phyloP scores from a whole-genome alignment of 2,888 invertebrate genomes.

The Limnephilus lunatus region DNA sequence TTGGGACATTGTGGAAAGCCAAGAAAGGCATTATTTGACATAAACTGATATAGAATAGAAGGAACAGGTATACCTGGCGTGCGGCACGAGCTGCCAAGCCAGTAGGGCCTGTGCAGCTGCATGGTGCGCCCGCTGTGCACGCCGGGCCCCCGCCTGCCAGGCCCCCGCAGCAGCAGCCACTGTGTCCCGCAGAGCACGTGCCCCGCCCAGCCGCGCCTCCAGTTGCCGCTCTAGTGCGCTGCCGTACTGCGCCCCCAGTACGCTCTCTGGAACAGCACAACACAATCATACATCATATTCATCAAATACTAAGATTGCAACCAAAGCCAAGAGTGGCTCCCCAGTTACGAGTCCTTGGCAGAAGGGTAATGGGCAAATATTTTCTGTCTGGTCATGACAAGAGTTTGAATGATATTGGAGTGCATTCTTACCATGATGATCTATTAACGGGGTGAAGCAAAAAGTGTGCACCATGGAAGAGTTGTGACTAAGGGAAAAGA shows the following conservation, averaged over 20 bases:
- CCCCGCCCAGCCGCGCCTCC: slow-evolving; percentile 69
- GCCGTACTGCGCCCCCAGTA: slow-evolving; percentile 71
- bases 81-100: slow-evolving; percentile 74
- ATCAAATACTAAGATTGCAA: neutral
- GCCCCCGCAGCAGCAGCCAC: slow-evolving; percentile 72
- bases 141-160: slow-evolving; percentile 73
- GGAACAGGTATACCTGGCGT: slow-evolving; percentile 71
- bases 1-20: no score
- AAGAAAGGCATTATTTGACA: neutral
- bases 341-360: no score
- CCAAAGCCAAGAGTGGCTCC: neutral
- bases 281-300: neutral
- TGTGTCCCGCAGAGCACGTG: slow-evolving; percentile 72
- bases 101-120: slow-evolving; percentile 73
- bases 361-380: no score
- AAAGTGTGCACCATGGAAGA: no score
- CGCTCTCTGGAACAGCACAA: slow-evolving; percentile 68
- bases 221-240: slow-evolving; percentile 69
- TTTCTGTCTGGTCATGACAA: no score
- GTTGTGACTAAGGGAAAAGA: no score
- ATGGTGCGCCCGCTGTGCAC: slow-evolving; percentile 72
- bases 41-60: neutral
- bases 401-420: no score
- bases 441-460: neutral
- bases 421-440: no score